Evolutionary conservation across 2,797 vertebrate genomes (phyloP).

Genomic region (Chelonia mydas): DNA sequence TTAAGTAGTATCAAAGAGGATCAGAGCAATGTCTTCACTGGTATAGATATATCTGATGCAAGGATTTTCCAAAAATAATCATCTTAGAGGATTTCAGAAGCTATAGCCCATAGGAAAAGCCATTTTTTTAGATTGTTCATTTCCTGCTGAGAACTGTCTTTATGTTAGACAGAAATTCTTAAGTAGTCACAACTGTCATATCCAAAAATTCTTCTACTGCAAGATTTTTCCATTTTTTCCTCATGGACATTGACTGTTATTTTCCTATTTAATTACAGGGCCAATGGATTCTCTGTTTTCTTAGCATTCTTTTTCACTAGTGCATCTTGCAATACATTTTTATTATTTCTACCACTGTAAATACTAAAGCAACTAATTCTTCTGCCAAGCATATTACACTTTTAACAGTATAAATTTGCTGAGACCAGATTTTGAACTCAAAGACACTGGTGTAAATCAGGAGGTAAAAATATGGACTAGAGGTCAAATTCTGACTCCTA

Average conservation of each 20-base stretch:
- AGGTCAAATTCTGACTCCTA: background rate
- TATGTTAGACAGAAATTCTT: background rate
- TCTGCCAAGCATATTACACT: background rate
- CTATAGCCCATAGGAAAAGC: conserved; percentile 15
- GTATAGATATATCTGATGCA: background rate
- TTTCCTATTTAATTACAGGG: conserved; percentile 3
- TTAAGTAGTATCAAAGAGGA: background rate
- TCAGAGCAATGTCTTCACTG: background rate
- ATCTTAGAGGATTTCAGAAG: conserved; percentile 43
- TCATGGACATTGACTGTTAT: background rate
- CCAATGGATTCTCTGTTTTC: background rate
- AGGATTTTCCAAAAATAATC: conserved; percentile 46
- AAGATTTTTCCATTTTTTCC: background rate
- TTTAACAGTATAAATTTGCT: background rate
- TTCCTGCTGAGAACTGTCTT: background rate
- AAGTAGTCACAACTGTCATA: background rate
- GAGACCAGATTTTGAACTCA: conserved; percentile 13
- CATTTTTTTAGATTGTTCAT: conserved; percentile 55
- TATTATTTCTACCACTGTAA: background rate
- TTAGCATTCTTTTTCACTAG: background rate
- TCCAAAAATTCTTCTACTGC: background rate
- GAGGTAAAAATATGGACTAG: background rate
- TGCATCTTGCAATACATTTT: background rate
- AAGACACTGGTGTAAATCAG: background rate
- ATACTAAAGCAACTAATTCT: conserved; percentile 7